phyloP scores from a whole-genome alignment of 2,113 vertebrate genomes.

The Pygoscelis adeliae region DNA sequence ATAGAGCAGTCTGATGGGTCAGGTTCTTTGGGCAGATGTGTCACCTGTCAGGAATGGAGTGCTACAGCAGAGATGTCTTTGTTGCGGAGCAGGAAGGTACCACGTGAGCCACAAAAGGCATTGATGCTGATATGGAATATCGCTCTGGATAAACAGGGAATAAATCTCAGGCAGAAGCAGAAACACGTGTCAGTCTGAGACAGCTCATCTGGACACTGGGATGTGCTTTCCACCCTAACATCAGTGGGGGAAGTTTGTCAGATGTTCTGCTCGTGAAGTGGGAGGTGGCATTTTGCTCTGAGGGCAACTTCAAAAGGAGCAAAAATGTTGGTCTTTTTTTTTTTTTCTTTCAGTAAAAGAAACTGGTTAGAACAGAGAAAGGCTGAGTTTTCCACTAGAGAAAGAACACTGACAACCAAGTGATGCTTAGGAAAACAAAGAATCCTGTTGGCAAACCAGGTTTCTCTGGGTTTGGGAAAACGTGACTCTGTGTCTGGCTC shows the following conservation, averaged over 20 bases:
- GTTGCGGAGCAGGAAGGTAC: background rate
- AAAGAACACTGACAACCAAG: background rate
- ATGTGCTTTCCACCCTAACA: background rate
- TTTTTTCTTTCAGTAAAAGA: background rate
- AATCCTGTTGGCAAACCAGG: background rate
- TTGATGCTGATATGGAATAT: rapidly evolving
- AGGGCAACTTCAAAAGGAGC: background rate
- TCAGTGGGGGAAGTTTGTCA: background rate
- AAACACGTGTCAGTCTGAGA: background rate
- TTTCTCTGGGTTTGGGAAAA: background rate
- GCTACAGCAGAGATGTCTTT: background rate
- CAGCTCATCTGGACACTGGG: background rate
- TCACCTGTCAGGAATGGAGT: background rate
- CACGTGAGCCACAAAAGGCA: background rate
- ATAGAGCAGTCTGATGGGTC: background rate
- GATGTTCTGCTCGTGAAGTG: background rate
- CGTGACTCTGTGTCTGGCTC: rapidly evolving
- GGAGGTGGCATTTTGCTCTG: background rate
- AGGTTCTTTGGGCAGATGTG: background rate
- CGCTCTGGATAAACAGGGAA: background rate
- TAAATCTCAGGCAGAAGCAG: background rate
- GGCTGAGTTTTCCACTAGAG: background rate
- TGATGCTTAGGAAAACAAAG: background rate
- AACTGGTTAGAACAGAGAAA: background rate
- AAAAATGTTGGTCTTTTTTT: background rate